Base-by-base conservation (phyloP, 53 echinoderm and acorn worm genomes). In the Patiria pectinifera region DNA sequence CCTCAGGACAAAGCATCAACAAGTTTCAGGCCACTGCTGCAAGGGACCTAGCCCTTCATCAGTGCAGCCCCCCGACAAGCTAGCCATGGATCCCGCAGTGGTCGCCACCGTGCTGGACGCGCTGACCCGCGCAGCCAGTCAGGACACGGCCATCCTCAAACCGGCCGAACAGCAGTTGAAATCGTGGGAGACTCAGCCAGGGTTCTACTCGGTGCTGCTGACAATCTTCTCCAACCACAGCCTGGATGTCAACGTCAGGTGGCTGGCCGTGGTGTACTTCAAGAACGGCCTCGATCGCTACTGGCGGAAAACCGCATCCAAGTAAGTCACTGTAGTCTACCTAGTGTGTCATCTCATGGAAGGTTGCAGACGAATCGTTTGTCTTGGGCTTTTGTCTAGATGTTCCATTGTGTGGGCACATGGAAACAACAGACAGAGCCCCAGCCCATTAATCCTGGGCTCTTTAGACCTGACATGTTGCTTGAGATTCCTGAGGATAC, bases 81-180 rank as follows among this genome's bases (percentile, higher is more conserved):
- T 24, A 21, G 79, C 25, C 69, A 90, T 90, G 90, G 90, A 90
- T 46, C 45, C 90, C 69, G 80, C 90, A 2, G 82, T 90, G 80
- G 82, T 90, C 6, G 13, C 48, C 66, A 81, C 90, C 12, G 99
- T 99, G 74, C 86, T 99, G 80, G 96, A 99, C 75, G 91, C 95
- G 59, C 78, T 99, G 83, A 95, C 93, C 70, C 94, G 96, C 53
- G 99, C 99, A 19, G 77, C 99, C 66, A 99, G 97, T 84, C 99
- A 99, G 85, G 92, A 97, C 49, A 91, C 96, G 11, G 83, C 94
- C 9, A 78, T 95, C 60, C 91, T 99, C 14, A 99, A 99, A 79
- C 99, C 99, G 63, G 99, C 99, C 5, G 99, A 99, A 92, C 99
- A 99, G 71, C 97, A 97, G 78, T 93, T 99, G 24, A 97, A 94